Conservation (phyloP, 2,113 vertebrate species). For the Cryptotis parvus region DNA sequence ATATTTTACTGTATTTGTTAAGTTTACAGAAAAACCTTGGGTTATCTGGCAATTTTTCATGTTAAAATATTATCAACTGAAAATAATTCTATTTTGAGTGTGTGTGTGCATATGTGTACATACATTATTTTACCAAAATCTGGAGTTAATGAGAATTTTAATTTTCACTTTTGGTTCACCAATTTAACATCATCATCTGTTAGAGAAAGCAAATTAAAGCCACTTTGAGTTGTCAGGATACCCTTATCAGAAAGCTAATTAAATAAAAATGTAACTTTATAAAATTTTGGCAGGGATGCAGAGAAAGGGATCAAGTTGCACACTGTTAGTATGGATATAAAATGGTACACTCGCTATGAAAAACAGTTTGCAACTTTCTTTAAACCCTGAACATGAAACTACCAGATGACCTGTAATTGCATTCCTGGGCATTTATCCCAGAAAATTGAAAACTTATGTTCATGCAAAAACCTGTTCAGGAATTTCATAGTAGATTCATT, state of each 20-base stretch:
- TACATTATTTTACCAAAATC: background rate
- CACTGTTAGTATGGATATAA: background rate
- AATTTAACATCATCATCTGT: background rate
- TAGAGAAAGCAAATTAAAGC: slow-evolving; percentile 11
- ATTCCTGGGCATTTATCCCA: background rate
- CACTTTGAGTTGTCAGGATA: background rate
- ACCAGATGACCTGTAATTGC: background rate
- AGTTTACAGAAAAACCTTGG: background rate
- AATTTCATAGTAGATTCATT: slow-evolving; percentile 15
- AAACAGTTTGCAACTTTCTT: slow-evolving; percentile 11
- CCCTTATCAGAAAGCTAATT: background rate
- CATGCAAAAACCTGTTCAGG: background rate
- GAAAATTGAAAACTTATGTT: slow-evolving; percentile 32
- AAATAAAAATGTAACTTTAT: background rate
- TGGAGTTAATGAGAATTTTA: slow-evolving; percentile 33
- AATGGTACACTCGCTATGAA: background rate
- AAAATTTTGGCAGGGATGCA: background rate
- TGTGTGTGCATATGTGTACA: background rate
- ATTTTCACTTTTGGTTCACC: background rate
- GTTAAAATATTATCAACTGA: background rate
- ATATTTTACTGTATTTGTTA: background rate
- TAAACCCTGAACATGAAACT: slow-evolving; percentile 21
- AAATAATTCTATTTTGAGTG: background rate
- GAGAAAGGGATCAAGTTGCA: background rate
- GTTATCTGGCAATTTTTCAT: background rate